Conservation (phyloP, 2,888 invertebrate genomes). For the Oscheius sp. region DNA sequence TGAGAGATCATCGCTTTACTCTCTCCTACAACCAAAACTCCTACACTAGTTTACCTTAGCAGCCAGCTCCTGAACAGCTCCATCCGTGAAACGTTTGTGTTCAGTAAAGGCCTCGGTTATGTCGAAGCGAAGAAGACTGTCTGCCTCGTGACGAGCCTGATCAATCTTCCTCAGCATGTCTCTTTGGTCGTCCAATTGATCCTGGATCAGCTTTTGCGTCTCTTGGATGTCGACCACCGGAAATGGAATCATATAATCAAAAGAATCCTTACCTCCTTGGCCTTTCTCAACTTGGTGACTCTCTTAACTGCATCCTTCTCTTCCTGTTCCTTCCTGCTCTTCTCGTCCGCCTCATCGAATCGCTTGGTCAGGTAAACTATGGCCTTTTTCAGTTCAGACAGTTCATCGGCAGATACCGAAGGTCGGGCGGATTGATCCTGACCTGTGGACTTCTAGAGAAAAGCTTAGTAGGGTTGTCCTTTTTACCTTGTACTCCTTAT, state of each 20-base stretch:
- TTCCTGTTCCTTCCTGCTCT: conserved; percentile 3
- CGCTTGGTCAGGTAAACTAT: neutral
- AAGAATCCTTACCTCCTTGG: neutral
- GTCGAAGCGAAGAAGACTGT: conserved; percentile 28
- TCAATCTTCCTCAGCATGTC: conserved; percentile 16
- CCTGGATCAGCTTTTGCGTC: conserved; percentile 13
- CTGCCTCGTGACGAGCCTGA: conserved; percentile 15
- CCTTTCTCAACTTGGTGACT: neutral
- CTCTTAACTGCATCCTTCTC: neutral
- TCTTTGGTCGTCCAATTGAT: conserved; percentile 30
- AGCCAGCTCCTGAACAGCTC: conserved; percentile 17
- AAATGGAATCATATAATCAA: neutral
- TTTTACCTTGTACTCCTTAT: neutral
- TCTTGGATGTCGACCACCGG: conserved; percentile 8
- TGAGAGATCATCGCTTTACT: too few relatives aligned
- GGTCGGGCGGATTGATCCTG: neutral
- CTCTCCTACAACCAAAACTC: too few relatives aligned
- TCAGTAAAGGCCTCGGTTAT: conserved; percentile 26
- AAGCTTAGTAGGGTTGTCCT: too few relatives aligned
- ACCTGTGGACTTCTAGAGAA: neutral
- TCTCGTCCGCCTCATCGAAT: neutral
- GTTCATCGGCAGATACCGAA: neutral
- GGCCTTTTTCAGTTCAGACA: conserved; percentile 4
- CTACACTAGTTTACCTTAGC: neutral
- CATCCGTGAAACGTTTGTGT: conserved; percentile 22